A percentile compares a stretch with the other conserved stretches of the same genome.
These are phyloP conservation scores for Aspiorhynchus laticeps DNA, from an alignment of 2,113 vertebrate species.

Conservation along the genomic window DNA sequence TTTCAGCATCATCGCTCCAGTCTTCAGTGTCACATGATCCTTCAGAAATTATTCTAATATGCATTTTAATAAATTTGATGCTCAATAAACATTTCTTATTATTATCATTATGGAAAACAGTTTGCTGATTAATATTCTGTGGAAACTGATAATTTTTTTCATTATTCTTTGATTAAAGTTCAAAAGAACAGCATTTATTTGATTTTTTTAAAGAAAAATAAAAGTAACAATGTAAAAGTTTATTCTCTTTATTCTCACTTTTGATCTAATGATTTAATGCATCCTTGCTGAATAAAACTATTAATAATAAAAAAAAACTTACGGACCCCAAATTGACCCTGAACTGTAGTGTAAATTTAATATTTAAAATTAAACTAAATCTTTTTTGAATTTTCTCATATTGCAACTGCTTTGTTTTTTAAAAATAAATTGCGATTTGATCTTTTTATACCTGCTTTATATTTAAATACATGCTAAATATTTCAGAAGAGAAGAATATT, in stretches of 20 bases:
- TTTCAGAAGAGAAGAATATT: not conserved
- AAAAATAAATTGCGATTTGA: no score
- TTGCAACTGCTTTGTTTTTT: no score
- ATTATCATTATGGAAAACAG: not conserved
- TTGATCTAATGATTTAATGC: no score
- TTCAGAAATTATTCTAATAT: not conserved
- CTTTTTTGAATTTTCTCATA: no score
- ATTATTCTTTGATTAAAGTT: not conserved
- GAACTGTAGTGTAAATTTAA: no score
- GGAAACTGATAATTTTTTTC: not conserved
- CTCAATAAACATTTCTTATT: not conserved
- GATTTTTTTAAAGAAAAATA: not conserved
- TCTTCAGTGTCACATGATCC: not conserved
- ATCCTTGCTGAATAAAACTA: no score
- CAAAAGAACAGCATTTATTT: not conserved
- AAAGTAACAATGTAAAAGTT: not conserved
- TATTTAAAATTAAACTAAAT: no score
- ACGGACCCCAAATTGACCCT: no score
- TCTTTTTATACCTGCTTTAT: not conserved
- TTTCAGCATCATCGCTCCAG: no score
- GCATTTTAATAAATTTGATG: no score
- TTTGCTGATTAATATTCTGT: not conserved
- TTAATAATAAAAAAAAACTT: no score
- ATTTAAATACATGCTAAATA: not conserved
- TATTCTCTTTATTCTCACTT: no score